Base-by-base conservation (phyloP, 2,797 vertebrate genomes). In the Fundulus diaphanus region DNA sequence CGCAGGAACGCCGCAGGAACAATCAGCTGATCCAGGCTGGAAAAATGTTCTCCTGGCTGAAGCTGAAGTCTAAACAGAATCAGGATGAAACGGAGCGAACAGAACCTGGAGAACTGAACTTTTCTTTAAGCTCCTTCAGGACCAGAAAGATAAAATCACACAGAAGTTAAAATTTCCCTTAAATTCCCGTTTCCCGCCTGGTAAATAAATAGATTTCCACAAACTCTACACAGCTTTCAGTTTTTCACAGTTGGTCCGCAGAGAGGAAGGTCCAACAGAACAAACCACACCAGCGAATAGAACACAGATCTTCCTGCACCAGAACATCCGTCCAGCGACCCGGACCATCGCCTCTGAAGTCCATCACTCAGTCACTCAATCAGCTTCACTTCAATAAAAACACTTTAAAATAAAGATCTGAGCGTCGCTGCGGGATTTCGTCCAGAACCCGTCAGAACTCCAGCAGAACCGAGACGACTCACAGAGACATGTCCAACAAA, bases 151-250 rank as follows among this genome's bases (percentile, higher is more conserved):
- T 3, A 49, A 70, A 56, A 70, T 37, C 12, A 16, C 8, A 24
- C 27, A 40, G 49, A 76, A 12, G 22, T 82, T 65, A 40, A 73
- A 61, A 48, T 16, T 78, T 46, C 63, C 68, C 80, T 76, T 79
- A 72, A 83, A 85, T 65, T 44, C 22, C 68, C 51, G 68, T 74
- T 76, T 78, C 79, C 82, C 87, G 78, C 69, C 78, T 16, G 67
- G 24, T 87, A 84, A 76, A 94, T 93, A 92, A 91, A 94, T 91
- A 91, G 52, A 88, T 86, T 65, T 85, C 80, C 82, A 88, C 78
- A 88, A 91, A 88, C 90, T 92, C 89, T 92, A 91, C 89, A 91
- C 61, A 46, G 4, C 24, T 18, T 59, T 73, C 81, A 52, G 63
- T 72, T 81, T 72, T 85, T 73, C 74, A 76, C 84, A 76, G 7